Percentiles rank a stretch among this genome's conserved stretches.
Conservation (phyloP, 1,140 invertebrate genomes). For the Leucophenga varia region DNA sequence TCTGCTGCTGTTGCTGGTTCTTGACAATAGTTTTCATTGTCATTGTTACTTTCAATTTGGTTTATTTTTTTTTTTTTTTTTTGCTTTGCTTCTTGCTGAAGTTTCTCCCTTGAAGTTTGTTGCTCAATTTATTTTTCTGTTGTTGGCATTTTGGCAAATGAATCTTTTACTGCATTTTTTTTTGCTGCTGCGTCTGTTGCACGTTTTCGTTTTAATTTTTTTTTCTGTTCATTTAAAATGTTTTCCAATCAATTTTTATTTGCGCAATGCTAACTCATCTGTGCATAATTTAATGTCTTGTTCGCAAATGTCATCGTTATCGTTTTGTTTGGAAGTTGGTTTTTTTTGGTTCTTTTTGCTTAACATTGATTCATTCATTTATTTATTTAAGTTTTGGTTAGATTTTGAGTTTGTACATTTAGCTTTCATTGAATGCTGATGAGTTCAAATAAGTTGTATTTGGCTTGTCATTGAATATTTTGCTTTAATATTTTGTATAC, state of each 20-base stretch:
- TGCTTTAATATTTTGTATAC: background rate
- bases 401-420: too few relatives aligned
- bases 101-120: too few relatives aligned
- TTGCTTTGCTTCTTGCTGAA: background rate
- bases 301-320: slow-evolving; percentile 7
- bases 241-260: slow-evolving; percentile 56
- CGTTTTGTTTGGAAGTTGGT: slow-evolving; percentile 12
- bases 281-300: slow-evolving; percentile 54
- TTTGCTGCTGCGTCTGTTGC: too few relatives aligned
- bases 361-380: background rate
- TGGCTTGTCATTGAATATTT: too few relatives aligned
- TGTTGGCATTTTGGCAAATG: slow-evolving; percentile 49
- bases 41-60: background rate
- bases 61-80: background rate
- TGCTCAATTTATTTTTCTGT: slow-evolving; percentile 21
- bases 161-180: slow-evolving; percentile 29
- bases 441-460: too few relatives aligned
- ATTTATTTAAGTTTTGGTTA: too few relatives aligned
- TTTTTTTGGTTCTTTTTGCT: slow-evolving; percentile 20
- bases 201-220: too few relatives aligned
- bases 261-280: slow-evolving; percentile 54
- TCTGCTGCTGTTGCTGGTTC: background rate
- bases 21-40: background rate
- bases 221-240: slow-evolving; percentile 34
- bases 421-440: too few relatives aligned